Evolutionary conservation across 2,888 invertebrate species (phyloP), one percentile per base, ranked within the genome.

Genomic region (Rhorus exstirpatorius): DNA sequence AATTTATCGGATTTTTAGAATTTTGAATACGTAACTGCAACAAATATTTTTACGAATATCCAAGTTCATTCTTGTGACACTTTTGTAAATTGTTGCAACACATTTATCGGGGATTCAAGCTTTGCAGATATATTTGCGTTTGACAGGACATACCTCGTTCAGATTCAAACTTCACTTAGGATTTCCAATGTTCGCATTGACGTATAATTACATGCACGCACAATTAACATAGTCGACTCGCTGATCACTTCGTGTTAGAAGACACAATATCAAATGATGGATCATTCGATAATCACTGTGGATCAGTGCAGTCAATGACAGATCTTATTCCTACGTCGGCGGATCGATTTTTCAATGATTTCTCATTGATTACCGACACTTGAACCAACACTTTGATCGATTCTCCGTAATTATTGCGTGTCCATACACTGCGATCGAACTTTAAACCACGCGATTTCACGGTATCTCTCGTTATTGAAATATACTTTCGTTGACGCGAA

Each of bases 141-240:
- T 3, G 38, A 7, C 38, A 8, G 38, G 38, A 31, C 31, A 6
- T 31, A 31, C 2, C 31, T 38, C 38, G 10, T 38, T 8, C 38
- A 35, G 19, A 49, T 19, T 51, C 21, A 35, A 51, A 51, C 51
- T 35, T 53, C 51, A 53, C 67, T 65, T 12, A 19, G 3, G 0
- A 49, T 49, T 65, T 65, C 10, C 17, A 17, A 31, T 1, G 3
- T 12, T 19, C 46, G 1, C 3, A 19, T 19, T 8, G 14, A 35
- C 41, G 10, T 35, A 26, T 44, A 19, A 60, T 61, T 70, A 44
- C 26, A 44, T 46, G 61, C 60, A 70, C 79, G 35, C 74, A 71
- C 49, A 24, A 79, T 58, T 19, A 60, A 82, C 58, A 71, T 78
- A 58, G 75, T 63, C n/a, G 61, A 46, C 21, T 31, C 6, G 31